Conservation (phyloP, 1,140 invertebrate species). For the Nasonia vitripennis region DNA sequence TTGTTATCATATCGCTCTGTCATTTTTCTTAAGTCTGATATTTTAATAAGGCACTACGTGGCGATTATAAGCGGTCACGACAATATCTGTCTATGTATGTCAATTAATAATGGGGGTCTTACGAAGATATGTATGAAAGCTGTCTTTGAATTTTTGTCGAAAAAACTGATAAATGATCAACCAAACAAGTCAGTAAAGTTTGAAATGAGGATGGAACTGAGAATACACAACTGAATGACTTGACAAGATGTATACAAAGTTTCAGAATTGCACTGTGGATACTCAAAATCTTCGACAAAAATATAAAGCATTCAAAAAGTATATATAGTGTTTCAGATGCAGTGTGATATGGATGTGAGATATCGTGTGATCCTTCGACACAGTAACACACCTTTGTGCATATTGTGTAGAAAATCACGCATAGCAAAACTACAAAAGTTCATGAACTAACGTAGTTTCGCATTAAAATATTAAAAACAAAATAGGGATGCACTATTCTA, state of each 20-base stretch:
- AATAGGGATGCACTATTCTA: conserved; percentile 26
- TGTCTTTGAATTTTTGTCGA: conserved; percentile 20
- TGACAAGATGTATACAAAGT: background rate
- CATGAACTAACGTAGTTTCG: background rate
- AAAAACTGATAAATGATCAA: background rate
- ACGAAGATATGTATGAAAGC: background rate
- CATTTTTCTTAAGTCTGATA: background rate
- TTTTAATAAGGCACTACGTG: conserved; percentile 13
- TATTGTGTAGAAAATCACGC: conserved; percentile 1
- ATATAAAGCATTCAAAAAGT: background rate
- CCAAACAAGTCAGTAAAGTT: background rate
- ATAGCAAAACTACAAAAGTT: conserved; percentile 5
- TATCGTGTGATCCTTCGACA: background rate
- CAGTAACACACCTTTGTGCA: background rate
- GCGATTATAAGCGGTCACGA: background rate
- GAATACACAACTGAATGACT: background rate
- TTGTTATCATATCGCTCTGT: background rate
- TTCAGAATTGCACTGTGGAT: background rate
- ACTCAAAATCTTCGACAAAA: conserved; percentile 9
- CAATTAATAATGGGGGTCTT: background rate
- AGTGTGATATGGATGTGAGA: conserved; percentile 4
- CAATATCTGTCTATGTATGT: background rate
- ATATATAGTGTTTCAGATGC: background rate
- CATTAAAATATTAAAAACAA: background rate
- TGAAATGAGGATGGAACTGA: background rate